Percentiles rank a stretch among this genome's conserved stretches.
Evolutionary conservation across 1,140 invertebrate genomes (phyloP).

Genomic region (Trichonephila clavata): DNA sequence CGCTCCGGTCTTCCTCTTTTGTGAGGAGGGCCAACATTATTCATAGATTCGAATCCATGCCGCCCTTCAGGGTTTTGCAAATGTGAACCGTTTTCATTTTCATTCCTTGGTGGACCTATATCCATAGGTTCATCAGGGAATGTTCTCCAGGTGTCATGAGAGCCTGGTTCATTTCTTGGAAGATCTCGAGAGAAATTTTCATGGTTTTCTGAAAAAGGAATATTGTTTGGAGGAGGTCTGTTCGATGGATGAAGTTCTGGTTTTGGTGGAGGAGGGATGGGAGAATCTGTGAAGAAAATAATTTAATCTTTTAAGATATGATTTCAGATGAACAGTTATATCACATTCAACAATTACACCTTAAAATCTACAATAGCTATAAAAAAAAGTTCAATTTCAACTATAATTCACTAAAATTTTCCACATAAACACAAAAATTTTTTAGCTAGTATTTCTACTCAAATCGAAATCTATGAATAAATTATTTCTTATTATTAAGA

Average conservation of each 20-base stretch:
- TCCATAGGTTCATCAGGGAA: neutral
- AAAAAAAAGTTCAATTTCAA: too few relatives aligned
- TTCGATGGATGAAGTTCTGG: conserved; percentile 3
- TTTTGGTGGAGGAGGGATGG: conserved; percentile 16
- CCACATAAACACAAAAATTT: too few relatives aligned
- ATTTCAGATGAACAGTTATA: too few relatives aligned
- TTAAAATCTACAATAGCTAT: too few relatives aligned
- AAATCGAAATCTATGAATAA: too few relatives aligned
- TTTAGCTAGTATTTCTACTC: too few relatives aligned
- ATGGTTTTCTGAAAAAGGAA: conserved; percentile 46
- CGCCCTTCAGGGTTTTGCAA: neutral
- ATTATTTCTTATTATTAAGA: too few relatives aligned
- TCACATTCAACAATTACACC: too few relatives aligned
- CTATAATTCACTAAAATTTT: too few relatives aligned
- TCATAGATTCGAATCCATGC: conserved; percentile 7
- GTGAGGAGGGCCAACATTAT: conserved; percentile 8
- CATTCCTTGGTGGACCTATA: neutral
- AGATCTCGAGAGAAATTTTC: conserved; percentile 52
- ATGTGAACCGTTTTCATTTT: neutral
- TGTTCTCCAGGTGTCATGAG: conserved; percentile 19
- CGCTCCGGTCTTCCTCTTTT: neutral
- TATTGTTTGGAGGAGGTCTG: neutral
- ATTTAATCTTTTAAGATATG: neutral
- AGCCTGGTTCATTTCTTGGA: conserved; percentile 19
- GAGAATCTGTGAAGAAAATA: neutral